These are phyloP conservation scores for Eristalinus aeneus DNA, from an alignment of 2,888 invertebrate species.

Conservation along the genomic window DNA sequence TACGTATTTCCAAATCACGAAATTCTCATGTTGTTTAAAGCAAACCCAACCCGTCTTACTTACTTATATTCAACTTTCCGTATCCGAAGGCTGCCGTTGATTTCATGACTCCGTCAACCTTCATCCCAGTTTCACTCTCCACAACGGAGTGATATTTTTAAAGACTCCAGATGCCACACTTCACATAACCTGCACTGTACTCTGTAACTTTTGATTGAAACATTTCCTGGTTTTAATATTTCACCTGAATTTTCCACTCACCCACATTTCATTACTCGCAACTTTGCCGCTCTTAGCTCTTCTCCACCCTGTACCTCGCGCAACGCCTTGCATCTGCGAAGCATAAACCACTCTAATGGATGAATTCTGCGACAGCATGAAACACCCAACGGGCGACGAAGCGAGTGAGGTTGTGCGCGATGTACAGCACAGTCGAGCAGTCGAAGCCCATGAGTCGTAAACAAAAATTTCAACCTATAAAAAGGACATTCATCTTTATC, in stretches of 20 bases:
- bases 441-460: slow-evolving; percentile 56
- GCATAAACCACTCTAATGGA: slow-evolving; percentile 56
- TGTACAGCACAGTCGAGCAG: background rate
- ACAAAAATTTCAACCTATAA: slow-evolving; percentile 68
- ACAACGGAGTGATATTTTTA: no score
- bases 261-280: slow-evolving; percentile 52
- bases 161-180: no score
- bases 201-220: background rate
- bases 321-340: background rate
- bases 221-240: slow-evolving; percentile 16
- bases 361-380: slow-evolving; percentile 21
- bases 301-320: slow-evolving; percentile 31
- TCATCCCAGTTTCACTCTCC: no score
- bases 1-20: no score
- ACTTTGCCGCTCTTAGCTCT: slow-evolving; percentile 30
- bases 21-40: no score
- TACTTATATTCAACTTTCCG: no score
- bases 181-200: background rate
- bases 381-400: background rate
- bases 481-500: slow-evolving; percentile 67
- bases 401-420: background rate
- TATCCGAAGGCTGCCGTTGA: no score
- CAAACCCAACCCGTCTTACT: no score
- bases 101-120: no score
- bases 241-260: slow-evolving; percentile 61